phyloP scores from a whole-genome alignment of 2,888 invertebrate genomes.

The Cryptosula pallasiana region DNA sequence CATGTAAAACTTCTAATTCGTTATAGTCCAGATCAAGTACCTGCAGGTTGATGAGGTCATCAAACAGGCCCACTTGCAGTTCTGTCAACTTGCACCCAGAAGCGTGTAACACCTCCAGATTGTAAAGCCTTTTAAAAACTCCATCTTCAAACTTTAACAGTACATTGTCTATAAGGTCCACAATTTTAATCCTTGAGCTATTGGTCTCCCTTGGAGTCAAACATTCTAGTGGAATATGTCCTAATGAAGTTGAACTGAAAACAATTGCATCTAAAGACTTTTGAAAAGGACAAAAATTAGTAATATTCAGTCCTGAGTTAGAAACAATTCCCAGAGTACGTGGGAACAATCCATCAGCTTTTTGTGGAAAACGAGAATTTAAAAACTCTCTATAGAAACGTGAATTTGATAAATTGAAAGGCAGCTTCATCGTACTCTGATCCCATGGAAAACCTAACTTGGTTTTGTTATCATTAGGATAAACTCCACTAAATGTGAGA shows the following conservation, averaged over 20 bases:
- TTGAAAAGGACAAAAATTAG: not conserved
- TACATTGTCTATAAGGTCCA: not conserved
- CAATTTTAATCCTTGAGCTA: not conserved
- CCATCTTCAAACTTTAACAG: not conserved
- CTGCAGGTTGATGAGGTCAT: not conserved
- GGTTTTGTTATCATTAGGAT: not conserved
- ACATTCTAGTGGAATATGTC: not conserved
- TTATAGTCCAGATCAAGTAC: not conserved
- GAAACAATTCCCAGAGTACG: not conserved
- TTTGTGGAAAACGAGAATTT: not conserved
- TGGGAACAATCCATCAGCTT: not conserved
- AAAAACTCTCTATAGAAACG: not conserved
- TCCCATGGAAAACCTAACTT: not conserved
- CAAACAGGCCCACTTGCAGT: not conserved
- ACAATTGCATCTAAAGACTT: not conserved
- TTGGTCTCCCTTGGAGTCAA: not conserved
- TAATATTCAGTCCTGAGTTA: not conserved
- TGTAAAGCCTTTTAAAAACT: not conserved
- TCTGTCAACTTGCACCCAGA: not conserved
- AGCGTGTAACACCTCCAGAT: not conserved
- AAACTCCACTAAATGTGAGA: not conserved
- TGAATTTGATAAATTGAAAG: not conserved
- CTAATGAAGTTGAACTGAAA: not conserved
- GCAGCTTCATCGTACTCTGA: not conserved
- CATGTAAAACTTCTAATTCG: not conserved